Evolutionary conservation across 2,113 vertebrate genomes (phyloP).

Genomic region (Asarcornis scutulata): DNA sequence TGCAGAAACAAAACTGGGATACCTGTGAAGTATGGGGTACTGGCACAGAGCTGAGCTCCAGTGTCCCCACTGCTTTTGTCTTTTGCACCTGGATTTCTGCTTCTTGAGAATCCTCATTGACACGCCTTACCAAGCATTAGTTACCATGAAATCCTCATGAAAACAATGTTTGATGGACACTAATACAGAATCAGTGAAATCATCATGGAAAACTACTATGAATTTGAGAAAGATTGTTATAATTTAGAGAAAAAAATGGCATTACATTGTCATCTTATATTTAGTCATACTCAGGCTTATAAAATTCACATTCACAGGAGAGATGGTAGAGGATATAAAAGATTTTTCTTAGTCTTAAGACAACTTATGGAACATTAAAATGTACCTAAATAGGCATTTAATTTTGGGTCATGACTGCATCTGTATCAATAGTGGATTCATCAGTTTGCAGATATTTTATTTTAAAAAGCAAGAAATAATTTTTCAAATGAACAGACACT

Average conservation of each 20-base stretch:
- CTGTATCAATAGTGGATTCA: background rate
- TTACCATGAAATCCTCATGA: background rate
- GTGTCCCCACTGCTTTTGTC: background rate
- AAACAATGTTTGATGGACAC: background rate
- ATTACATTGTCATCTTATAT: fast-evolving
- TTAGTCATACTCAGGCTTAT: background rate
- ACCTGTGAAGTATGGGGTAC: background rate
- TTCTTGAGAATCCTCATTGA: background rate
- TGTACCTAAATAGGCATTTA: background rate
- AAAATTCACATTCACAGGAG: background rate
- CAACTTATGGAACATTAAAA: background rate
- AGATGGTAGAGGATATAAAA: background rate
- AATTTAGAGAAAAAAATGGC: background rate
- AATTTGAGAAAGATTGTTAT: background rate
- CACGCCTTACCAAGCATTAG: fast-evolving
- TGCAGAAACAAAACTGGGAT: background rate
- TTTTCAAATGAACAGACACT: background rate
- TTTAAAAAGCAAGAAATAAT: background rate
- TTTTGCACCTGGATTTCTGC: background rate
- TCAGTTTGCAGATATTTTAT: background rate
- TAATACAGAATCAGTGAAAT: background rate
- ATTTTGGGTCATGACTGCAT: background rate
- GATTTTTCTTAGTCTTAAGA: background rate
- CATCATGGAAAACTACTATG: fast-evolving
- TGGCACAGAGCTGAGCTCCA: background rate